Conservation (phyloP, 2,888 invertebrate genomes). For the Brassicogethes aeneus region DNA sequence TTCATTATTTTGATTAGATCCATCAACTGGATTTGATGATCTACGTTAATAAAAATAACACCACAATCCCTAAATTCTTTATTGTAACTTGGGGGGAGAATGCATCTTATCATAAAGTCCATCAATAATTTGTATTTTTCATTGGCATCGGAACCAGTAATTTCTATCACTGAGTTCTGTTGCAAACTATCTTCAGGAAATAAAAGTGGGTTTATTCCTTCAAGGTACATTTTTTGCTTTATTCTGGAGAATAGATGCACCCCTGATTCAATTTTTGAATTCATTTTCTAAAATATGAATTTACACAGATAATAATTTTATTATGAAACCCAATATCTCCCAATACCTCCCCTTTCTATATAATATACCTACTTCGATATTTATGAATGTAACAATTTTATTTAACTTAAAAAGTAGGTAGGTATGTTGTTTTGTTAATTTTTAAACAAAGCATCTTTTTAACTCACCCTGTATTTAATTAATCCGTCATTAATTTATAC, state of each 20-base stretch:
- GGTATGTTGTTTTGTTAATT: too few relatives aligned
- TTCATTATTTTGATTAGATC: conserved; percentile 27
- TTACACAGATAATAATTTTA: too few relatives aligned
- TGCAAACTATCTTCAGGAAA: conserved; percentile 24
- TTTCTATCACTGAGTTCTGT: conserved; percentile 24
- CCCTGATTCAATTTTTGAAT: conserved; percentile 24
- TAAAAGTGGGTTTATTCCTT: conserved; percentile 21
- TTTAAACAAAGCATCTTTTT: too few relatives aligned
- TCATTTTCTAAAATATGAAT: conserved; percentile 1
- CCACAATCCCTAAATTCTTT: conserved; percentile 24
- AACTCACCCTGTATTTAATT: too few relatives aligned
- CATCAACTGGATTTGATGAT: conserved; percentile 25
- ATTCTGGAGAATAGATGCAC: conserved; percentile 28
- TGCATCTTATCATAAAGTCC: conserved; percentile 26
- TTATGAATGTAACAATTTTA: too few relatives aligned
- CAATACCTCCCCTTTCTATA: too few relatives aligned
- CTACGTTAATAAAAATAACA: conserved; percentile 24
- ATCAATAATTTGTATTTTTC: conserved; percentile 21
- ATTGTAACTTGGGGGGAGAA: conserved; percentile 21
- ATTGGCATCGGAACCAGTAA: conserved; percentile 17
- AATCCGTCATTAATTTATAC: too few relatives aligned
- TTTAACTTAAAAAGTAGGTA: too few relatives aligned
- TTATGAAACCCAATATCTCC: too few relatives aligned
- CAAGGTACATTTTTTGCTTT: conserved; percentile 15
- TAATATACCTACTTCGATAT: too few relatives aligned